A percentile compares a stretch with the other conserved stretches of the same genome.
phyloP scores from a whole-genome alignment of 2,113 vertebrate genomes.

The Toxotes jaculatrix region DNA sequence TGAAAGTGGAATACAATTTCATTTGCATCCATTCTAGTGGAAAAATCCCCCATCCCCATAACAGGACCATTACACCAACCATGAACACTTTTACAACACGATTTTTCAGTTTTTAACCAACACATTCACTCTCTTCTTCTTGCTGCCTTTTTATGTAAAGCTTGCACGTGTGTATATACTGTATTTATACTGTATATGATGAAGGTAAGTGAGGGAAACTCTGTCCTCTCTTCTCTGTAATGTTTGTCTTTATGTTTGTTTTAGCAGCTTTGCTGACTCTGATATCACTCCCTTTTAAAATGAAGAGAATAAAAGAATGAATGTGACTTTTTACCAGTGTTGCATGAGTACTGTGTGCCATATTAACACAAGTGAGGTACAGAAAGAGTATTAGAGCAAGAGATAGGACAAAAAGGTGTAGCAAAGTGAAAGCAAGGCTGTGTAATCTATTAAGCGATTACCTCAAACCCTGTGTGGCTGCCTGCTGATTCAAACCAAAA shows the following conservation, averaged over 20 bases:
- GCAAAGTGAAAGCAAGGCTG: constrained; percentile 23
- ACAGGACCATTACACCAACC: constrained; percentile 3
- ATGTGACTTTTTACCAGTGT: constrained; percentile 29
- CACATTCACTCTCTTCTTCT: constrained; percentile 3
- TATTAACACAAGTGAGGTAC: constrained; percentile 1
- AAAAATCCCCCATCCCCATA: background rate
- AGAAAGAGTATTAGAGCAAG: constrained; percentile 17
- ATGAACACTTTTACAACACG: background rate
- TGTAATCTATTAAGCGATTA: constrained; percentile 52
- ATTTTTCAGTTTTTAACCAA: constrained; percentile 5
- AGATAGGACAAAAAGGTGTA: constrained; percentile 10
- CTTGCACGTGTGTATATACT: constrained; percentile 48
- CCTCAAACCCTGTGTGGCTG: constrained; percentile 20
- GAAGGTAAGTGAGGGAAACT: constrained; percentile 33
- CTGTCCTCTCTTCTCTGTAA: constrained; percentile 1
- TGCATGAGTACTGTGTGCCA: background rate
- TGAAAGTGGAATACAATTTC: constrained; percentile 21
- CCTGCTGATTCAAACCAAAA: constrained; percentile 37
- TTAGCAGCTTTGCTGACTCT: background rate
- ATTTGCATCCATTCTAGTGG: background rate
- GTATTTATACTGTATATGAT: constrained; percentile 60
- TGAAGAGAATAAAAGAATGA: constrained; percentile 52
- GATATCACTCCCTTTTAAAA: constrained; percentile 12
- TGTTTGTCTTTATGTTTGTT: constrained; percentile 8
- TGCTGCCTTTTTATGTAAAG: constrained; percentile 26